Evolutionary conservation across 2,113 vertebrate genomes (phyloP).

Genomic region (Tragelaphus scriptus): DNA sequence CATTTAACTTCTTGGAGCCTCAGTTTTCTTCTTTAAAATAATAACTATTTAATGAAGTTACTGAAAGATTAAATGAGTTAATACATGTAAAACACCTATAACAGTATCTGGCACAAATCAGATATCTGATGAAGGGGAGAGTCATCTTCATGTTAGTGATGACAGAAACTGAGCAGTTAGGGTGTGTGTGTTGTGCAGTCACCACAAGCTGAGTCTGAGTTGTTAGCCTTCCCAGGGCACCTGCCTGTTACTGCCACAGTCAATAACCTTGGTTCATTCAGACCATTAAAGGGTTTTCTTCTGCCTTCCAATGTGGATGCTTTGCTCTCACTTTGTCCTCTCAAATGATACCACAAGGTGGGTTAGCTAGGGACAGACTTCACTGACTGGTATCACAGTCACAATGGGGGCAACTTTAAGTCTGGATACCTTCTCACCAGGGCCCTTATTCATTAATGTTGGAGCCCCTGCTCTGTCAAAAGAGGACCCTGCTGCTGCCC

Average conservation of each 20-base stretch:
- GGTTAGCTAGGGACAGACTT: background rate
- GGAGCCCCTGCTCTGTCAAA: background rate
- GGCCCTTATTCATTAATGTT: background rate
- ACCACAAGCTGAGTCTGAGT: background rate
- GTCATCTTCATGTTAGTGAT: background rate
- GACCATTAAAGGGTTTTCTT: background rate
- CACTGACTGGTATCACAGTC: background rate
- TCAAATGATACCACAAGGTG: background rate
- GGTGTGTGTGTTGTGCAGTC: background rate
- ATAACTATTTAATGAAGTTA: background rate
- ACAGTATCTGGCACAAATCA: background rate
- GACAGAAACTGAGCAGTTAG: background rate
- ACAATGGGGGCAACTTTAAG: background rate
- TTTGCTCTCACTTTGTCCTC: background rate
- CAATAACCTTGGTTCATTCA: background rate
- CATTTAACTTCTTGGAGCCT: background rate
- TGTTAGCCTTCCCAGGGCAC: background rate
- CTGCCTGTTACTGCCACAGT: background rate
- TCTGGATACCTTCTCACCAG: background rate
- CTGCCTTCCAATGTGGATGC: background rate
- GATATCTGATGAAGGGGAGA: background rate
- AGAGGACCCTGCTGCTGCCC: background rate
- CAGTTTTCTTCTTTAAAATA: background rate
- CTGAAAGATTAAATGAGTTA: background rate
- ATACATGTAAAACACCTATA: background rate